phyloP scores from a whole-genome alignment of 2,888 invertebrate species.

The Margaritifera margaritifera region DNA sequence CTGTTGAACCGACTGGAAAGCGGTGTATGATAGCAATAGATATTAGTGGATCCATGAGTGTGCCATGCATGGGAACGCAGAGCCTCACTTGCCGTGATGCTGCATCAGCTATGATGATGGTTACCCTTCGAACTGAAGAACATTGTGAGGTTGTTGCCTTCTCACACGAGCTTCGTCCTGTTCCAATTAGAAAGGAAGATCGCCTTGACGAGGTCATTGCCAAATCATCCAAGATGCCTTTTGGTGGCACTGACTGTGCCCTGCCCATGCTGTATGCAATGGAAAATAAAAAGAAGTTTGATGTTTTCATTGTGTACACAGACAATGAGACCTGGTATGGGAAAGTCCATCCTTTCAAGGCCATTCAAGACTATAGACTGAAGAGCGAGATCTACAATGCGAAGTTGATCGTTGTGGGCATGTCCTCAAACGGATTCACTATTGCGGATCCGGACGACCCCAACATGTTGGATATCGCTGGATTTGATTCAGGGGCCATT shows the following conservation, averaged over 20 bases:
- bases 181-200: conserved; percentile 36
- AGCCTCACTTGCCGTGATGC: conserved; percentile 75
- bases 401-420: conserved; percentile 59
- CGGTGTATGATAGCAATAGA: conserved; percentile 78
- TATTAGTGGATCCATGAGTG: conserved; percentile 74
- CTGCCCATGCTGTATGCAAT: conserved; percentile 77
- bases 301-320: conserved; percentile 84
- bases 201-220: conserved; percentile 37
- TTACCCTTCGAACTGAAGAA: conserved; percentile 64
- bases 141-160: conserved; percentile 54
- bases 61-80: conserved; percentile 59
- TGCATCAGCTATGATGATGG: conserved; percentile 75
- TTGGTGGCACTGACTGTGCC: conserved; percentile 60
- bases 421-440: conserved; percentile 69
- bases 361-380: conserved; percentile 78
- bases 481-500: conserved; percentile 72
- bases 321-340: conserved; percentile 74
- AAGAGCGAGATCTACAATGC: conserved; percentile 67
- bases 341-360: conserved; percentile 75
- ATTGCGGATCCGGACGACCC: conserved; percentile 73
- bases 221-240: conserved; percentile 26
- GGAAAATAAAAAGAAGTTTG: conserved; percentile 77
- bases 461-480: conserved; percentile 72
- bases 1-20: conserved; percentile 75
- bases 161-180: conserved; percentile 33